Conservation (phyloP, 2,113 vertebrate species). For the Tetrax tetrax region DNA sequence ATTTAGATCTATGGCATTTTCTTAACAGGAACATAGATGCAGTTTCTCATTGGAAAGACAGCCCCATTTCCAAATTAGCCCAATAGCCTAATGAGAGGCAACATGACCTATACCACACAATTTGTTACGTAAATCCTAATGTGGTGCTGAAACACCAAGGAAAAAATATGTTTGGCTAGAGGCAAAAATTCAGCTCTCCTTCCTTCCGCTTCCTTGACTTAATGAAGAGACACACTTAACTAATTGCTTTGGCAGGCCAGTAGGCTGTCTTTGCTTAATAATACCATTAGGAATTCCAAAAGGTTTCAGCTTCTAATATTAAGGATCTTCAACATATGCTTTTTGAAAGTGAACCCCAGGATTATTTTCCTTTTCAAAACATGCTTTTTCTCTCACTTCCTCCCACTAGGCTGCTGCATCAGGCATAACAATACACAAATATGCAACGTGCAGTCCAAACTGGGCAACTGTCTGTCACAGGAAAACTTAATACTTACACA, state of each 20-base stretch:
- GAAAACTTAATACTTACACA: not conserved
- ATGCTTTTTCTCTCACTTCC: not conserved
- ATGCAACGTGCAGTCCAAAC: rapidly evolving
- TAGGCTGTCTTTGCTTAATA: not conserved
- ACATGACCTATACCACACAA: not conserved
- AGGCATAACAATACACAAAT: not conserved
- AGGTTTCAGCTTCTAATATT: not conserved
- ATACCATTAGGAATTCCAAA: not conserved
- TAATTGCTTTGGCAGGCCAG: constrained; percentile 1
- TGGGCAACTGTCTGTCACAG: not conserved
- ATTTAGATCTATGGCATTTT: not conserved
- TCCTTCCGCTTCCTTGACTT: not conserved
- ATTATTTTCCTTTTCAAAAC: not conserved
- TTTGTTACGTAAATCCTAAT: not conserved
- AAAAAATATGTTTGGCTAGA: not conserved
- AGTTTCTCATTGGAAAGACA: not conserved
- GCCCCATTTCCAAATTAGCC: not conserved
- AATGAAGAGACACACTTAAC: not conserved
- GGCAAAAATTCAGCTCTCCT: not conserved
- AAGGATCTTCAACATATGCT: not conserved
- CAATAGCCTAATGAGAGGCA: not conserved
- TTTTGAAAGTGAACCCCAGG: not conserved
- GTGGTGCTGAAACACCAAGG: not conserved
- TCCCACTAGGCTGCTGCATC: not conserved
- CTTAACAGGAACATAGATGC: not conserved